These are phyloP conservation scores for Amphilophus citrinellus DNA, from an alignment of 2,113 vertebrate genomes.

Conservation along the genomic window DNA sequence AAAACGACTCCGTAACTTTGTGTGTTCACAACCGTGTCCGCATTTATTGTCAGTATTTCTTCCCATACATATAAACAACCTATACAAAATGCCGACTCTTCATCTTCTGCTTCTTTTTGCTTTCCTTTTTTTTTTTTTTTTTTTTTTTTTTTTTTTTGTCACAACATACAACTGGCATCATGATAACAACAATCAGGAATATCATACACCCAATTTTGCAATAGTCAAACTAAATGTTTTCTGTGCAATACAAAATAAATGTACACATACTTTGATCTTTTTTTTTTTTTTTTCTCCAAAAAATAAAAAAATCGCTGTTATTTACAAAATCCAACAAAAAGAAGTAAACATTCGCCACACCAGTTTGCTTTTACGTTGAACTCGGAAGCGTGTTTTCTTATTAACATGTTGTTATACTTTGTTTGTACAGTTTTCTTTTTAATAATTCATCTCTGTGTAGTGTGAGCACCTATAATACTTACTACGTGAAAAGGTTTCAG, in stretches of 20 bases:
- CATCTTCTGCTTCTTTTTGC: slow-evolving; percentile 75
- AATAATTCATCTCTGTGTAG: slow-evolving; percentile 26
- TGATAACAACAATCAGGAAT: slow-evolving; percentile 86
- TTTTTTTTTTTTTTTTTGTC: slow-evolving; percentile 19
- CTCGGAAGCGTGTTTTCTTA: slow-evolving; percentile 62
- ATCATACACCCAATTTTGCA: slow-evolving; percentile 86
- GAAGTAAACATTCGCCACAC: slow-evolving; percentile 86
- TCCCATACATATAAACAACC: slow-evolving; percentile 91
- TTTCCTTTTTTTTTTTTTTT: slow-evolving; percentile 80
- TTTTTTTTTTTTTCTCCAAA: slow-evolving; percentile 81
- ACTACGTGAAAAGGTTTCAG: slow-evolving; percentile 38
- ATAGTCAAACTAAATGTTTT: slow-evolving; percentile 88
- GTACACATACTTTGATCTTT: slow-evolving; percentile 76
- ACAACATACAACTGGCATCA: slow-evolving; percentile 83
- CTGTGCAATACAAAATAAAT: slow-evolving; percentile 92
- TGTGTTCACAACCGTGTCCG: slow-evolving; percentile 65
- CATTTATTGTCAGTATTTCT: slow-evolving; percentile 88
- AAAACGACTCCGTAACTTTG: neutral
- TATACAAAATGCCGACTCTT: slow-evolving; percentile 87
- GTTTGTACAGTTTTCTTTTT: slow-evolving; percentile 52
- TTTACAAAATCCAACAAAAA: slow-evolving; percentile 90
- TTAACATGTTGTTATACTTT: slow-evolving; percentile 37
- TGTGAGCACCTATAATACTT: slow-evolving; percentile 50
- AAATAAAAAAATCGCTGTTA: slow-evolving; percentile 86
- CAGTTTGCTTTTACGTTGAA: slow-evolving; percentile 70